Evolutionary conservation across 1,140 invertebrate genomes (phyloP), one percentile per base, ranked within the genome.

Genomic region (Heterodera carotae): DNA sequence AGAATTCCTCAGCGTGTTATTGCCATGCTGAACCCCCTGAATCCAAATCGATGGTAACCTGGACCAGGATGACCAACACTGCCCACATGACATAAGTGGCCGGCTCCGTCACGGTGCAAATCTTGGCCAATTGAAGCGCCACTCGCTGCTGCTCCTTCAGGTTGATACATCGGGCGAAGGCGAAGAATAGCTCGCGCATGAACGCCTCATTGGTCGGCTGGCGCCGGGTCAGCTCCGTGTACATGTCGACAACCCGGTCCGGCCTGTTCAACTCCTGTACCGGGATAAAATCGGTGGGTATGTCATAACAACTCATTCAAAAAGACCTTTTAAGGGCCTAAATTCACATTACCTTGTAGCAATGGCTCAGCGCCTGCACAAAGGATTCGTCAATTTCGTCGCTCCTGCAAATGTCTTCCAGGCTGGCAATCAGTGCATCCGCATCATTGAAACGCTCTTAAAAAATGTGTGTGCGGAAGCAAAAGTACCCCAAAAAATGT

Each of bases 41-140:
- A n/a, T n/a, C n/a, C n/a, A n/a, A n/a, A n/a, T n/a, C n/a, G n/a
- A n/a, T n/a, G n/a, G n/a, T 18, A 10, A 93, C 93, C 90, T 96
- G 94, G 90, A 97, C 92, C 25, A 97, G 92, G 86, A 95, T 92
- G 88, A 94, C 96, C 93, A 97, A 97, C 22, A 97, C 92, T 75
- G 93, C 93, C 96, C 96, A 98, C 88, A 96, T 97, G 87, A 96
- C 97, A 88, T 98, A 98, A 0, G 94, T 95, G n/a, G 71, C n/a
- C 71, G 64, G 25, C 59, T 56, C 64, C 88, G 94, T 96, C 88
- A 97, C 97, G 34, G 93, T 92, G 87, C 92, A 92, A 36, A 94
- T 89, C 89, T 95, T 96, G 86, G 95, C 97, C 5, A 98, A 90
- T 29, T 91, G 90, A 90, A 97, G 91, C 1, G 96, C 96, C 10